These are phyloP conservation scores for Ennomos erosarius DNA, from an alignment of 2,888 invertebrate species.

Conservation along the genomic window DNA sequence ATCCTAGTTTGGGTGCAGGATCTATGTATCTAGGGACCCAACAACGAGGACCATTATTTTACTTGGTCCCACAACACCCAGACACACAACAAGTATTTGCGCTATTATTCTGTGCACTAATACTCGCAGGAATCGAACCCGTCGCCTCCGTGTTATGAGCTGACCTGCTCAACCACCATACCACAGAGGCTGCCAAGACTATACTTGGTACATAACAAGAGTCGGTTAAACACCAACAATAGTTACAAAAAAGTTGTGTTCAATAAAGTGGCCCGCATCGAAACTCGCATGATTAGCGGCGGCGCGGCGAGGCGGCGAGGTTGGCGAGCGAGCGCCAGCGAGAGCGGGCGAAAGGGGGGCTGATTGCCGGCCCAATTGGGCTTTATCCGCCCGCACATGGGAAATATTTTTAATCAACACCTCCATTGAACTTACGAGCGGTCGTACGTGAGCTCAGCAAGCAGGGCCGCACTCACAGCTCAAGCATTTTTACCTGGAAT, in stretches of 20 bases:
- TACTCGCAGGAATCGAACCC: no score
- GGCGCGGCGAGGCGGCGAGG: conserved; percentile 58
- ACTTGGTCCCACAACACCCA: no score
- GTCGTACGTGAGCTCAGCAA: conserved; percentile 80
- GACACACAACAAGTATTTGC: no score
- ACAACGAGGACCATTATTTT: no score
- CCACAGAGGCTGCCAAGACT: no score
- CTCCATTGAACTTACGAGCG: conserved; percentile 86
- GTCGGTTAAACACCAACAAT: conserved; percentile 13
- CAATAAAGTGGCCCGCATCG: conserved; percentile 59
- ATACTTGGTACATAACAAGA: no score
- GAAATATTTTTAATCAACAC: conserved; percentile 87
- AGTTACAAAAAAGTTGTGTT: conserved; percentile 35
- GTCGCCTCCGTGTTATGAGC: no score
- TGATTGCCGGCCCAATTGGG: conserved; percentile 85
- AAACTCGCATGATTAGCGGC: conserved; percentile 77
- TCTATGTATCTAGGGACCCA: no score
- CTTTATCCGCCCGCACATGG: conserved; percentile 85
- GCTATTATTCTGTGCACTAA: no score
- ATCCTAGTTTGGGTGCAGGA: no score
- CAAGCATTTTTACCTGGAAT: conserved; percentile 35
- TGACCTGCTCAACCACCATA: no score
- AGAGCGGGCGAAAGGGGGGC: conserved; percentile 63
- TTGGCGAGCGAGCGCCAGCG: conserved; percentile 39
- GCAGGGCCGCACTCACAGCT: conserved; percentile 65